phyloP scores from a whole-genome alignment of 37 sponge, comb jelly and placozoan species.

The Chondrosia reniformis region DNA sequence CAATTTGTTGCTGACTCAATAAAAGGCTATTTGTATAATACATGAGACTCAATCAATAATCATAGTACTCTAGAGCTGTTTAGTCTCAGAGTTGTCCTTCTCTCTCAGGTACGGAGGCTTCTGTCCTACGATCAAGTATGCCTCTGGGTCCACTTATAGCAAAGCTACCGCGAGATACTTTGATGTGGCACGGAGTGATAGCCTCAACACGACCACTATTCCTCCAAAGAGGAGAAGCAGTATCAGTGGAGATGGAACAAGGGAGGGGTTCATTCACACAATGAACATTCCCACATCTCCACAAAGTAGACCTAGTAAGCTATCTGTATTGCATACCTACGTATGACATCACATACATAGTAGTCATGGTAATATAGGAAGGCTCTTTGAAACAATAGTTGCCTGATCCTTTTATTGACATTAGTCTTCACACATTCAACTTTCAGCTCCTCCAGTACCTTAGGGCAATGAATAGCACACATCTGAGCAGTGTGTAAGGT shows the following conservation, averaged over 20 bases:
- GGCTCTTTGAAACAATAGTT: too few species aligned
- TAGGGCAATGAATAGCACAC: background rate
- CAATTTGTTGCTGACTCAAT: too few species aligned
- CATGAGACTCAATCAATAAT: too few species aligned
- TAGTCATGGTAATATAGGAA: too few species aligned
- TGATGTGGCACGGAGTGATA: background rate
- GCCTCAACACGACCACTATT: background rate
- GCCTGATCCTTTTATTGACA: too few species aligned
- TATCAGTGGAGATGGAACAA: constrained; percentile 2
- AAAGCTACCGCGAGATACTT: constrained; percentile 8
- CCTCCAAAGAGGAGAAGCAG: background rate
- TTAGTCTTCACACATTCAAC: too few species aligned
- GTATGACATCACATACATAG: too few species aligned
- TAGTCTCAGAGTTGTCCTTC: background rate
- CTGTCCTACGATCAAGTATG: constrained; percentile 5
- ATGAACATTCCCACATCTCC: background rate
- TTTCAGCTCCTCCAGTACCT: too few species aligned
- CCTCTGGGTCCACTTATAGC: background rate
- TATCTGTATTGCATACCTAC: too few species aligned
- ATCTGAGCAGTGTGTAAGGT: too few species aligned
- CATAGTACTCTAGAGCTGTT: background rate
- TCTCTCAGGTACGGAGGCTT: constrained; percentile 1
- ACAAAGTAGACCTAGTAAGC: constrained; percentile 9
- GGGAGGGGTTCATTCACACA: too few species aligned
- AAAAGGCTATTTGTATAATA: too few species aligned